Base-by-base conservation (phyloP, 2,113 vertebrate species). In the Nothocercus nigrocapillus region DNA sequence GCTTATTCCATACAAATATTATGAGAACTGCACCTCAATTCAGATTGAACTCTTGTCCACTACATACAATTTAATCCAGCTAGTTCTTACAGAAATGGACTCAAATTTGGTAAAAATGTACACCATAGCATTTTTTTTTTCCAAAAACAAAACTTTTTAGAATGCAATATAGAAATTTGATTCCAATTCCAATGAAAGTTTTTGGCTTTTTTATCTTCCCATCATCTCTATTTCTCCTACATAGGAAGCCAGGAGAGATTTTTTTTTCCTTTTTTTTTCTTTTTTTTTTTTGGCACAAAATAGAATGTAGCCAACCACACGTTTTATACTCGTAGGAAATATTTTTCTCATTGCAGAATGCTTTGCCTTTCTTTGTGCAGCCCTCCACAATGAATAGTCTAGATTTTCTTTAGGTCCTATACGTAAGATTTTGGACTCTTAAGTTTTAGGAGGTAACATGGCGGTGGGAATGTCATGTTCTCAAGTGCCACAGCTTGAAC, bases 221-320 rank as follows among this genome's bases (percentile, higher is more conserved):
- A 75, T 93, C 36, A 63, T 15, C 28, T 49, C 15, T 42, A 16
- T 62, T 22, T n/a, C 7, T 24, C 21, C 20, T 15, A 40, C 5
- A 27, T 5, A 73, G 32, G 58, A 92, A 94, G 54, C 22, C 28
- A 54, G 42, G 3, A 20, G 51, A 85, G 76, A 81, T 66, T 40
- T 51, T 47, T 17, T 13, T 2, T 32, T 69, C 69, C 77, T 73
- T 66, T 40, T 63, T 45, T 45, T 45, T 49, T 11, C 69, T 81
- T 76, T 66, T n/a, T 64, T 73, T 81, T 76, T 62, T 56, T 53
- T 68, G 70, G 47, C 66, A 89, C 19, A 75, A 90, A 84, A 72
- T 16, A 61, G 0, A 1, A 75, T n/a, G 56, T 1, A 90, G 21
- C 12, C 27, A 84, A 21, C 4, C 8, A 59, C 13, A 34, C 32